phyloP scores from a whole-genome alignment of 2,797 vertebrate species.

The Micrastur ruficollis region DNA sequence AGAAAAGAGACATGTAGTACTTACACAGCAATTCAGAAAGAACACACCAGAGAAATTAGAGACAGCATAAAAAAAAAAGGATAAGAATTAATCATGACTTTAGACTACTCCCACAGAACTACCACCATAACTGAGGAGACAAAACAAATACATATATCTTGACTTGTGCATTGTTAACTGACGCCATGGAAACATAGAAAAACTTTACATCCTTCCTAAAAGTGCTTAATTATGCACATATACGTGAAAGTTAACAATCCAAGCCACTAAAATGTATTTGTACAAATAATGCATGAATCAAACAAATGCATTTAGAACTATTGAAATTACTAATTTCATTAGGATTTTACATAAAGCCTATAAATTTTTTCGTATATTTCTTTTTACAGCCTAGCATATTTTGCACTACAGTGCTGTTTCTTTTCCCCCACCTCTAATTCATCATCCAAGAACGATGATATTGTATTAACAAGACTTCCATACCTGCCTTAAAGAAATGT shows the following conservation, averaged over 20 bases:
- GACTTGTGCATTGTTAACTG: background rate
- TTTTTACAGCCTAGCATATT: background rate
- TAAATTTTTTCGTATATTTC: background rate
- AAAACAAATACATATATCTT: background rate
- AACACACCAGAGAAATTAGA: background rate
- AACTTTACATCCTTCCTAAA: background rate
- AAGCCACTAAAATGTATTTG: background rate
- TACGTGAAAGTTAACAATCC: background rate
- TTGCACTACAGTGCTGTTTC: background rate
- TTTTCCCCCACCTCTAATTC: background rate
- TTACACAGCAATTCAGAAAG: background rate
- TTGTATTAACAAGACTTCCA: background rate
- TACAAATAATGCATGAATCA: background rate
- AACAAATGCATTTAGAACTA: background rate
- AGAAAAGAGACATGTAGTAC: background rate
- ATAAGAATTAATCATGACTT: background rate
- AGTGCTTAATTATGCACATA: background rate
- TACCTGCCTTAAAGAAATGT: background rate
- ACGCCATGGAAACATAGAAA: background rate
- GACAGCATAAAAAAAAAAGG: background rate
- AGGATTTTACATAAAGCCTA: background rate
- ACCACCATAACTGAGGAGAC: background rate
- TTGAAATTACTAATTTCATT: background rate
- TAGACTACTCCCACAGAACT: background rate
- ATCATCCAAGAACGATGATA: background rate